phyloP scores from a whole-genome alignment of 1,140 invertebrate species.

The Drosophila micromelanica region DNA sequence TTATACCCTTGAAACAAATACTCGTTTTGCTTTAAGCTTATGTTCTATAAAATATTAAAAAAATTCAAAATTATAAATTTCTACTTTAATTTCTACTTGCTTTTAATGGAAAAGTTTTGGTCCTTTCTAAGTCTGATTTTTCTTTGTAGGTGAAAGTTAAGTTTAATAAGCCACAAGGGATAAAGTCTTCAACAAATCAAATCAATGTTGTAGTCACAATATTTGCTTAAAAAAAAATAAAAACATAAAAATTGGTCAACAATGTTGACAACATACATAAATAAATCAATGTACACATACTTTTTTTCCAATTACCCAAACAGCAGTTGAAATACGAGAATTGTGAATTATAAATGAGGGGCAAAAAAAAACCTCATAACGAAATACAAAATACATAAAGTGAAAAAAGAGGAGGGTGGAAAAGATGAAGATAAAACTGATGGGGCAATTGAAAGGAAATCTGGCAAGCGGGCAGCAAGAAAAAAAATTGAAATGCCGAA shows the following conservation, averaged over 20 bases:
- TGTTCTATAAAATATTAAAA: too few species aligned
- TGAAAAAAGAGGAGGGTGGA: neutral
- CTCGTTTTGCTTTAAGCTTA: too few species aligned
- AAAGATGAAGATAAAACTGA: conserved; percentile 1
- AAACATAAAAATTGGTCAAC: too few species aligned
- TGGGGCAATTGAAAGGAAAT: conserved; percentile 26
- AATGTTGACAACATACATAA: neutral
- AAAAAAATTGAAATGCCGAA: conserved; percentile 34
- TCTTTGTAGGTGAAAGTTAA: too few species aligned
- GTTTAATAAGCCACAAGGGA: neutral
- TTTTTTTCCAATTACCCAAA: conserved; percentile 38
- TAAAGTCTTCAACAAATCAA: neutral
- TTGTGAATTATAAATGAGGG: conserved; percentile 40
- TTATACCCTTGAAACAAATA: too few species aligned
- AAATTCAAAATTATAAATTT: too few species aligned
- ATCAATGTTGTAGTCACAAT: neutral
- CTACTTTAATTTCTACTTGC: neutral
- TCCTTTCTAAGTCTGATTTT: too few species aligned
- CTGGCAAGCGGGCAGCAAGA: conserved; percentile 3
- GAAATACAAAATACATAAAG: conserved; percentile 16
- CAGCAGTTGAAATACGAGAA: conserved; percentile 30
- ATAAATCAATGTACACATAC: conserved; percentile 15
- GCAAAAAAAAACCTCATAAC: neutral
- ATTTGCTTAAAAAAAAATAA: neutral
- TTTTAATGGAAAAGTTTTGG: too few species aligned